Evolutionary conservation across 2,797 vertebrate genomes (phyloP).

Genomic region (Trachops cirrhosus): DNA sequence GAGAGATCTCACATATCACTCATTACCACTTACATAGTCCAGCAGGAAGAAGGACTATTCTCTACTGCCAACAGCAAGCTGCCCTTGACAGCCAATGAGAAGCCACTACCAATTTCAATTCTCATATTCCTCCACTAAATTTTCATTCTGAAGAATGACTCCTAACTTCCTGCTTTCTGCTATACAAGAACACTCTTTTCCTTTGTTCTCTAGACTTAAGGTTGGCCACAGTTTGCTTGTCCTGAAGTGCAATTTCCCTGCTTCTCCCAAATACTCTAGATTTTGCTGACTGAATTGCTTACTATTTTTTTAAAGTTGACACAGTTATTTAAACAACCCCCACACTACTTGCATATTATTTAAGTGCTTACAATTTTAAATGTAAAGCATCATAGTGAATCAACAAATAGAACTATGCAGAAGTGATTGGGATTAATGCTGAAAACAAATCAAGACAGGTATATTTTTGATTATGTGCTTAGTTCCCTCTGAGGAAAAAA

Average conservation of each 20-base stretch:
- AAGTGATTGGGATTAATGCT: neutral
- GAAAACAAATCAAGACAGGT: neutral
- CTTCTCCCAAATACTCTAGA: neutral
- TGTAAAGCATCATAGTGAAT: neutral
- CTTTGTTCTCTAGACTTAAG: neutral
- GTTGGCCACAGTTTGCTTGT: neutral
- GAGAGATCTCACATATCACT: neutral
- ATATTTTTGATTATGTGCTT: neutral
- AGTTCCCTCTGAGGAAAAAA: neutral
- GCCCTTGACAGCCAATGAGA: neutral
- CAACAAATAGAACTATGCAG: neutral
- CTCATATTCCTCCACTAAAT: neutral
- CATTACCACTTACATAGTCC: neutral
- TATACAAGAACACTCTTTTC: neutral
- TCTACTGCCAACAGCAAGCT: neutral
- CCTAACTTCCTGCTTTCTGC: neutral
- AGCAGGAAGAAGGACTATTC: neutral
- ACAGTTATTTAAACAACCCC: neutral
- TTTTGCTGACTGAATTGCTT: neutral
- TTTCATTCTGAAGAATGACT: neutral
- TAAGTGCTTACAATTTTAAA: neutral
- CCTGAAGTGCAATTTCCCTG: neutral
- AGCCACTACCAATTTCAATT: neutral
- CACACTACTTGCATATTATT: neutral
- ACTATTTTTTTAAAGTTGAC: neutral